Conservation (phyloP, 2,888 invertebrate species). For the Fabriciana adippe region DNA sequence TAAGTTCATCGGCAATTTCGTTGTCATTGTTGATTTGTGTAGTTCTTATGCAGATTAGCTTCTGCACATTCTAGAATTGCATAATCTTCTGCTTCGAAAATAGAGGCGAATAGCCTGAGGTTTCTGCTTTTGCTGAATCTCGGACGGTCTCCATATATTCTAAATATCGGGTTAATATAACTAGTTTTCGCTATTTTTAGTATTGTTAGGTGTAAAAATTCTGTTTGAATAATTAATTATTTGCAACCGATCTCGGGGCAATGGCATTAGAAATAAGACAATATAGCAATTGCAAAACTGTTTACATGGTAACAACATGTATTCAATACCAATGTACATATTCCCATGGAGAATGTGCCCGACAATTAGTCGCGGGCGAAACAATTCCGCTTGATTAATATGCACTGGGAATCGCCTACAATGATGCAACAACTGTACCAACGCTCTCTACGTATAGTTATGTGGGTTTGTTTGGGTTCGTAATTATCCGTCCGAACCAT, state of each 20-base stretch:
- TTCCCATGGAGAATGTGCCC: slow-evolving; percentile 23
- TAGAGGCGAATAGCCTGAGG: too few species aligned
- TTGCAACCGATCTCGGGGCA: neutral
- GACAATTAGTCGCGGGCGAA: slow-evolving; percentile 25
- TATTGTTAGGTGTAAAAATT: too few species aligned
- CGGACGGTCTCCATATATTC: too few species aligned
- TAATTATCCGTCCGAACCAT: slow-evolving; percentile 10
- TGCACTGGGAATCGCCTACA: slow-evolving; percentile 38
- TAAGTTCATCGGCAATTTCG: too few species aligned
- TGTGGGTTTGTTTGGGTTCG: slow-evolving; percentile 3
- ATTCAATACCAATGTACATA: slow-evolving; percentile 18
- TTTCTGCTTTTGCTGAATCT: too few species aligned
- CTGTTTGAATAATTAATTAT: too few species aligned
- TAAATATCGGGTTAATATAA: too few species aligned
- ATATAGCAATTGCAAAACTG: neutral
- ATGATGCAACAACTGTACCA: slow-evolving; percentile 21
- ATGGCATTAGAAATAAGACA: neutral
- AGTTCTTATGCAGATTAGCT: too few species aligned
- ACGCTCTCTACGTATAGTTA: neutral
- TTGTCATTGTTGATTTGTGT: too few species aligned
- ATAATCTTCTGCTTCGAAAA: too few species aligned
- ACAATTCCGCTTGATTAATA: slow-evolving; percentile 40
- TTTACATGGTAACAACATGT: slow-evolving; percentile 20
- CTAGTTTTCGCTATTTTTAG: too few species aligned
- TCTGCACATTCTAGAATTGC: too few species aligned